These are phyloP conservation scores for Cepaea hortensis DNA, from an alignment of 2,888 invertebrate species.

Conservation along the genomic window DNA sequence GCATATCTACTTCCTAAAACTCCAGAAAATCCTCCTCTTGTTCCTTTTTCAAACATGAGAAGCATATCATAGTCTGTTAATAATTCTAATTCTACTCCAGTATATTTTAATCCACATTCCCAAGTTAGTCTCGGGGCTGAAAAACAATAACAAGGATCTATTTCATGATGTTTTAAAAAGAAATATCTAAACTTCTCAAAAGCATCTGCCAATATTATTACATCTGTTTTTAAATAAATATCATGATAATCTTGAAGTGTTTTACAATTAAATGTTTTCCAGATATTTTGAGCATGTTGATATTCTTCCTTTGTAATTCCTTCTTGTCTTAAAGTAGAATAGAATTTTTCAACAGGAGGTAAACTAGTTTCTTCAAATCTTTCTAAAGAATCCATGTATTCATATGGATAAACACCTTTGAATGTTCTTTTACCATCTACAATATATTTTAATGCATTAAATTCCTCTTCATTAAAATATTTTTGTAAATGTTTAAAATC, in stretches of 20 bases:
- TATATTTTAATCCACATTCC: slow-evolving; percentile 3
- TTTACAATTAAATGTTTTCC: slow-evolving; percentile 17
- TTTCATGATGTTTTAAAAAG: slow-evolving; percentile 16
- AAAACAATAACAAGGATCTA: slow-evolving; percentile 18
- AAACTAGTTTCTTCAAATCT: background rate
- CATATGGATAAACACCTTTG: slow-evolving; percentile 1
- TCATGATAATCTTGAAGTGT: slow-evolving; percentile 32
- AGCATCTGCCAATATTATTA: slow-evolving; percentile 23
- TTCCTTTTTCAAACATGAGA: slow-evolving; percentile 27
- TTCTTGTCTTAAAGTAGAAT: slow-evolving; percentile 4
- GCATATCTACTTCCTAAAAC: slow-evolving; percentile 22
- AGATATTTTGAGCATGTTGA: slow-evolving; percentile 24
- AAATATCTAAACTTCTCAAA: slow-evolving; percentile 33
- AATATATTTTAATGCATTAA: background rate
- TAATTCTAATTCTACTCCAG: slow-evolving; percentile 22
- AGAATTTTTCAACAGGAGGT: background rate
- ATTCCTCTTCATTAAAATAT: background rate
- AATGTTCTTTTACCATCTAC: slow-evolving; percentile 2
- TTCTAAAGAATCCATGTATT: background rate
- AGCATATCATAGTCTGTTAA: slow-evolving; percentile 30
- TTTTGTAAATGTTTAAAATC: background rate
- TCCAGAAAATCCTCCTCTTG: slow-evolving; percentile 11
- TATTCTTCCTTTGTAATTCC: background rate
- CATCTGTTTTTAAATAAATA: slow-evolving; percentile 21
- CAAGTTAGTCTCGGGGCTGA: background rate